phyloP scores from a whole-genome alignment of 2,888 invertebrate genomes.

The Agelastica alni region DNA sequence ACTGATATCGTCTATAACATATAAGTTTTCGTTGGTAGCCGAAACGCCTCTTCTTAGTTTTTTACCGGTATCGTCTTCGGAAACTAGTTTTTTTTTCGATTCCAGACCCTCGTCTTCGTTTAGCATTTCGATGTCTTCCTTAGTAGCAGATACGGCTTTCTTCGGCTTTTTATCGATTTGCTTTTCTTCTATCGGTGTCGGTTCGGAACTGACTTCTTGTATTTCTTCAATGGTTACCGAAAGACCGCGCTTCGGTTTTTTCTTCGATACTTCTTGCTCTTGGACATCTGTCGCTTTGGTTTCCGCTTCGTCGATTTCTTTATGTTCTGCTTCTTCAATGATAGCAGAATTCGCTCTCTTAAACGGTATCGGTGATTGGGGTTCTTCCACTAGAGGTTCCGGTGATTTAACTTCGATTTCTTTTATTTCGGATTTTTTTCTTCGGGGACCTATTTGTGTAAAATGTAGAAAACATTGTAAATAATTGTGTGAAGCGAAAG shows the following conservation, averaged over 20 bases:
- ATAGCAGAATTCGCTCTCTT: slow-evolving; percentile 35
- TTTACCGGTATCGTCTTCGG: slow-evolving; percentile 38
- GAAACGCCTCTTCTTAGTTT: slow-evolving; percentile 47
- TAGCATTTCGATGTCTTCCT: slow-evolving; percentile 32
- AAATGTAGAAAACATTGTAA: too few relatives aligned
- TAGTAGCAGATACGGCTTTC: slow-evolving; percentile 20
- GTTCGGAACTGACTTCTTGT: slow-evolving; percentile 37
- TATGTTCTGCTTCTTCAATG: slow-evolving; percentile 40
- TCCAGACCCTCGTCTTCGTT: slow-evolving; percentile 25
- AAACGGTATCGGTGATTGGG: slow-evolving; percentile 37
- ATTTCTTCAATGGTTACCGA: slow-evolving; percentile 48
- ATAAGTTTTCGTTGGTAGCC: slow-evolving; percentile 37
- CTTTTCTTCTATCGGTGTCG: slow-evolving; percentile 28
- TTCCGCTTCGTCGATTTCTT: slow-evolving; percentile 33
- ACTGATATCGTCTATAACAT: slow-evolving; percentile 29
- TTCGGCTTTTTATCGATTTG: slow-evolving; percentile 11
- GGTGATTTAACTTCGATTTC: slow-evolving; percentile 34
- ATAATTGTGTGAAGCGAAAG: neutral
- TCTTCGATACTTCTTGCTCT: slow-evolving; percentile 33
- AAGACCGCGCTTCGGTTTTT: slow-evolving; percentile 39
- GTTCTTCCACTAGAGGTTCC: slow-evolving; percentile 47
- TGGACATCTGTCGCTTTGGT: slow-evolving; percentile 29
- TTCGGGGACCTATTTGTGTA: slow-evolving; percentile 38
- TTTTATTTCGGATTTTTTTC: slow-evolving; percentile 43
- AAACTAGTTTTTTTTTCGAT: slow-evolving; percentile 34